These are phyloP conservation scores for Ctenopoma multispine DNA, from an alignment of 2,797 vertebrate species.

Conservation along the genomic window DNA sequence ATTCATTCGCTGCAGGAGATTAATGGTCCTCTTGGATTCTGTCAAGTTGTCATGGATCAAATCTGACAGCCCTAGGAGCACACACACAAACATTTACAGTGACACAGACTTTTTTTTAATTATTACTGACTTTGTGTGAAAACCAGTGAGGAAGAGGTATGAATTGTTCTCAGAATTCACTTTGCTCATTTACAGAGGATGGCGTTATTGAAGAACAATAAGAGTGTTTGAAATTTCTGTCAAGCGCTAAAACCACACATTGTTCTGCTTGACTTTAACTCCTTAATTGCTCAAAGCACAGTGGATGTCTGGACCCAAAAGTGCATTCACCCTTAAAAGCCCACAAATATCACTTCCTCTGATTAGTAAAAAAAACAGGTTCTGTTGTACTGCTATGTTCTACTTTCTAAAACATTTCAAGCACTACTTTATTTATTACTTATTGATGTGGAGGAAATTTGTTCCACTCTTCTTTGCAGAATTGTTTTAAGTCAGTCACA, in stretches of 20 bases:
- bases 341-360: constrained; percentile 6
- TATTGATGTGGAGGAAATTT: too few relatives aligned
- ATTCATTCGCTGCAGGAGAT: constrained; percentile 98
- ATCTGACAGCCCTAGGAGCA: constrained; percentile 87
- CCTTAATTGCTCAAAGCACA: constrained; percentile 22
- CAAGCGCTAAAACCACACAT: constrained; percentile 5
- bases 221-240: constrained; percentile 18
- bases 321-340: constrained; percentile 13
- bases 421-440: too few relatives aligned
- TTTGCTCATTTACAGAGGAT: constrained; percentile 12
- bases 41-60: constrained; percentile 97
- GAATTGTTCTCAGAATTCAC: constrained; percentile 19
- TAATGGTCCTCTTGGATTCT: constrained; percentile 96
- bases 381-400: background rate
- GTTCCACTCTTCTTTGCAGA: too few relatives aligned
- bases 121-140: constrained; percentile 40
- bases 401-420: too few relatives aligned
- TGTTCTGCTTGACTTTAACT: constrained; percentile 16
- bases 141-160: background rate
- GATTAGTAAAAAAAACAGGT: constrained; percentile 4
- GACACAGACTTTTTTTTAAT: constrained; percentile 24
- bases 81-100: constrained; percentile 9
- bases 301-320: constrained; percentile 8
- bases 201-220: constrained; percentile 23
- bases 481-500: too few relatives aligned